phyloP scores from a whole-genome alignment of 2,797 vertebrate species.

The Amphiprion clarkii region DNA sequence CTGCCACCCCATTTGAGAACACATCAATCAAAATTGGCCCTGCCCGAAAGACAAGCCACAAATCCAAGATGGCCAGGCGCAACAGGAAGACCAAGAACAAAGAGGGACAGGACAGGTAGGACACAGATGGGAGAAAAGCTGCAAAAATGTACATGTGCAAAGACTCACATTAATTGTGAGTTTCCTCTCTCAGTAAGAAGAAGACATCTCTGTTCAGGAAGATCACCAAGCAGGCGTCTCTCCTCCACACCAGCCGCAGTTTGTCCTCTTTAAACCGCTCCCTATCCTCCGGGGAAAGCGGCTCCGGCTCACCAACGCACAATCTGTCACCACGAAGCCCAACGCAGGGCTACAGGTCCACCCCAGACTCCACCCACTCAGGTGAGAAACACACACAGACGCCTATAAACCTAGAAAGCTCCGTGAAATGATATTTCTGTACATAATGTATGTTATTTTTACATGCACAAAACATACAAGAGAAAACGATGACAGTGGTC shows the following conservation, averaged over 20 bases:
- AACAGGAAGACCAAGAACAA: conserved; percentile 93
- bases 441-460: too few species aligned
- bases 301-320: conserved; percentile 95
- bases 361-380: conserved; percentile 92
- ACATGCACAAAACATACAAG: too few species aligned
- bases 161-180: background rate
- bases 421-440: too few species aligned
- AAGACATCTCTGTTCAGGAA: conserved; percentile 94
- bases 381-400: conserved; percentile 78
- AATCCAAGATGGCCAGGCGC: conserved; percentile 96
- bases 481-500: too few species aligned
- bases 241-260: conserved; percentile 96
- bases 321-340: conserved; percentile 95
- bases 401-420: too few species aligned
- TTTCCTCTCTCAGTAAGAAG: conserved; percentile 86
- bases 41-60: conserved; percentile 91
- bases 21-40: conserved; percentile 97
- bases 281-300: conserved; percentile 95
- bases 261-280: conserved; percentile 96
- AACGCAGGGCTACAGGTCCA: conserved; percentile 92
- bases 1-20: conserved; percentile 95
- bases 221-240: conserved; percentile 94
- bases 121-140: background rate
- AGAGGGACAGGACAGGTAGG: conserved; percentile 94
- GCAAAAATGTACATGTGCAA: background rate